Conservation (phyloP, 2,888 invertebrate species). For the Callyntrura sp. region DNA sequence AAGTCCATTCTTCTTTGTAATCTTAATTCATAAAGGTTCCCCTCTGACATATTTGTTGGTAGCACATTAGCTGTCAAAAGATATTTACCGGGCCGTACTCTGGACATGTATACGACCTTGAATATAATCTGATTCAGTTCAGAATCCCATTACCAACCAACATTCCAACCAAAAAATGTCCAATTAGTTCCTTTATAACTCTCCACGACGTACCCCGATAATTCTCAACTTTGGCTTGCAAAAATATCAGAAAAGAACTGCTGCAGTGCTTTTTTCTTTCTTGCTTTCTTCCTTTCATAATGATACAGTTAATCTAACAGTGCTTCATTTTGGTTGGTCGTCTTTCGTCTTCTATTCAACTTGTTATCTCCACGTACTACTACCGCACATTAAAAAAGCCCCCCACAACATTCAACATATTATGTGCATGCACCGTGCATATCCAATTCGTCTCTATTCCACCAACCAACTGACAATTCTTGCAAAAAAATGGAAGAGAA, state of each 20-base stretch:
- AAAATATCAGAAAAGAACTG: not conserved
- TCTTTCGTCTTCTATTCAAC: conserved; percentile 19
- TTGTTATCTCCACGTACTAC: too few relatives aligned
- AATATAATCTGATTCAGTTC: not conserved
- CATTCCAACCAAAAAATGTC: conserved; percentile 3
- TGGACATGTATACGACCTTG: conserved; percentile 1
- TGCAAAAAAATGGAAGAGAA: conserved; percentile 41
- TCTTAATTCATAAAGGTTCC: not conserved
- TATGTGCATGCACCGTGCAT: not conserved
- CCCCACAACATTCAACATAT: too few relatives aligned
- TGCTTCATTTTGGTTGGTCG: not conserved
- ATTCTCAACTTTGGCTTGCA: conserved; percentile 20
- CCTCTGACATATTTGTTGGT: not conserved
- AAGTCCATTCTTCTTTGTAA: not conserved
- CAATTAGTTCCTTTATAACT: not conserved
- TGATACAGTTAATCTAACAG: not conserved
- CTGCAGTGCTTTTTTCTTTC: conserved; percentile 19
- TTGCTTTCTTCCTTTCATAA: too few relatives aligned
- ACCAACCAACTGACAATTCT: conserved; percentile 34
- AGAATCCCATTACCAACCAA: not conserved
- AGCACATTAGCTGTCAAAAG: not conserved
- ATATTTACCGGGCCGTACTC: not conserved
- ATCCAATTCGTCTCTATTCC: conserved; percentile 18
- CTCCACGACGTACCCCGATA: not conserved
- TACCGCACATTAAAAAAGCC: too few relatives aligned